These are phyloP conservation scores for Leptinotarsa defecta DNA, from an alignment of 1,140 invertebrate species.

Conservation along the genomic window DNA sequence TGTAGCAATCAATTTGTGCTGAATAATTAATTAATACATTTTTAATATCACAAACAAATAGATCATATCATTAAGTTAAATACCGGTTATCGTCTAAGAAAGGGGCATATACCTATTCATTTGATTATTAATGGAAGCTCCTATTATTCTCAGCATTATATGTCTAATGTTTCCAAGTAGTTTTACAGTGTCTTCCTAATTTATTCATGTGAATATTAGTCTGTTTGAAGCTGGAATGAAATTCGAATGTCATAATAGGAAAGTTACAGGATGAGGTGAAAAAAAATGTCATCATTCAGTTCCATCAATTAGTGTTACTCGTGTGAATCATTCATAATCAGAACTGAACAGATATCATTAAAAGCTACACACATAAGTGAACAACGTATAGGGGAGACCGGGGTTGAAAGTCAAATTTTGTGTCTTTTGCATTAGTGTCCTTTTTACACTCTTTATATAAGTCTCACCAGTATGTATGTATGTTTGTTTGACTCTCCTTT, in stretches of 20 bases:
- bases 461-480: no score
- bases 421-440: no score
- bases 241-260: not conserved
- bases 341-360: no score
- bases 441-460: no score
- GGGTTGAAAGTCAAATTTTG: no score
- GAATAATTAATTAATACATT: slow-evolving; percentile 24
- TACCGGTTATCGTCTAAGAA: slow-evolving; percentile 17
- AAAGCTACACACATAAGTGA: no score
- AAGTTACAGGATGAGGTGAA: not conserved
- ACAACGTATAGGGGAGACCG: no score
- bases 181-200: slow-evolving; percentile 14
- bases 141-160: slow-evolving; percentile 24
- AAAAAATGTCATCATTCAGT: no score
- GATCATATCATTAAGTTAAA: slow-evolving; percentile 26
- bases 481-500: no score
- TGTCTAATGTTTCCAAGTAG: slow-evolving; percentile 26
- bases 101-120: slow-evolving; percentile 24
- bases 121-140: slow-evolving; percentile 11
- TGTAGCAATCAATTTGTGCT: slow-evolving; percentile 21
- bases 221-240: not conserved
- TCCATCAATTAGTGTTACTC: no score
- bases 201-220: not conserved
- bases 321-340: no score
- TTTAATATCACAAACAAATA: slow-evolving; percentile 28